A percentile compares a stretch with the other conserved stretches of the same genome.
Conservation (phyloP, 2,888 invertebrate species). For the Dolomedes plantarius region DNA sequence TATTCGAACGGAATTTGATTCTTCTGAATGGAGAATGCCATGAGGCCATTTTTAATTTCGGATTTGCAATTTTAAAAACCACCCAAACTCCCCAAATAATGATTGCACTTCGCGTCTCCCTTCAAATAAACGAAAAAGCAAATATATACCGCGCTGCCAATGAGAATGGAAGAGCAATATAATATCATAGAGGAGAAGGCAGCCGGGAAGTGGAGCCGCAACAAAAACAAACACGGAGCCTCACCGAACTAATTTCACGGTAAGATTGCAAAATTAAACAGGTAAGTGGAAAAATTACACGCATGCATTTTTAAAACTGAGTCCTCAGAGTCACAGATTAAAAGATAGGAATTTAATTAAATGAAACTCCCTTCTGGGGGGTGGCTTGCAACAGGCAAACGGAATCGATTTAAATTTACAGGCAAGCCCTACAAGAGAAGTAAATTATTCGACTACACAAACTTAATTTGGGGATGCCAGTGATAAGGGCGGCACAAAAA, state of each 20-base stretch:
- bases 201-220: not conserved
- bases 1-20: too few species aligned
- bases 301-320: constrained; percentile 55
- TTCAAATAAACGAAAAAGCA: not conserved
- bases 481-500: not conserved
- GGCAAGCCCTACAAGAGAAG: not conserved
- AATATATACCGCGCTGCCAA: not conserved
- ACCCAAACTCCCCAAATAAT: not conserved
- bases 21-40: not conserved
- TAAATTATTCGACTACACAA: constrained; percentile 24
- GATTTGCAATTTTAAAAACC: not conserved
- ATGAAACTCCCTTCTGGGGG: constrained; percentile 29
- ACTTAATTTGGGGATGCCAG: constrained; percentile 18
- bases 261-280: constrained; percentile 61
- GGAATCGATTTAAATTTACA: constrained; percentile 31
- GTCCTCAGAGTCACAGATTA: constrained; percentile 23
- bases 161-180: not conserved
- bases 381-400: constrained; percentile 34
- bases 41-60: not conserved
- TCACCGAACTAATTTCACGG: constrained; percentile 60
- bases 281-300: constrained; percentile 55
- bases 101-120: not conserved
- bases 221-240: constrained; percentile 48
- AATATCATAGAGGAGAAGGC: not conserved
- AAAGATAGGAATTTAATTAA: constrained; percentile 69